phyloP scores from a whole-genome alignment of 2,797 vertebrate species.

The Microcaecilia unicolor region DNA sequence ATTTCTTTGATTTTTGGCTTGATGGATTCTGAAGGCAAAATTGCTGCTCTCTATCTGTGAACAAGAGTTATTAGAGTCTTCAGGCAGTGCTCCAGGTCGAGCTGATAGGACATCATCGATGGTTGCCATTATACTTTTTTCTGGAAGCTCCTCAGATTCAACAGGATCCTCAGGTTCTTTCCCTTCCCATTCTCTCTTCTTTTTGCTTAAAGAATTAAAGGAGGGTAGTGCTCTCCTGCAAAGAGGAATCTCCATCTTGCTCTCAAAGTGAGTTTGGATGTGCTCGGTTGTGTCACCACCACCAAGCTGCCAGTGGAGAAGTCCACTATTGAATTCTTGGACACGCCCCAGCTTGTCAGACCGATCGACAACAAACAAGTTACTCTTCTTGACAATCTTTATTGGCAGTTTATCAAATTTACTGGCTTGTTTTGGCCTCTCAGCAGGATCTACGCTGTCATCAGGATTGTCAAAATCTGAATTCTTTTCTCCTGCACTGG shows the following conservation, averaged over 20 bases:
- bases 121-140: conserved; percentile 76
- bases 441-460: conserved; percentile 35
- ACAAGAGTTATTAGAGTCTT: conserved; percentile 43
- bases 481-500: conserved; percentile 34
- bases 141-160: conserved; percentile 45
- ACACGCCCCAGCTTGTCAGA: conserved; percentile 71
- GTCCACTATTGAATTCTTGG: conserved; percentile 80
- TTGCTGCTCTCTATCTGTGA: conserved; percentile 49
- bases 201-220: conserved; percentile 33
- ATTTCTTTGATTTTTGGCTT: conserved; percentile 68
- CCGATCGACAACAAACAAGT: conserved; percentile 71
- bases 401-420: conserved; percentile 90
- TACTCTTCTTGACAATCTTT: conserved; percentile 78
- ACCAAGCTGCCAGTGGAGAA: conserved; percentile 93
- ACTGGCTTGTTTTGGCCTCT: conserved; percentile 84
- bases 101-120: conserved; percentile 86
- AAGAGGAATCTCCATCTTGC: conserved; percentile 56
- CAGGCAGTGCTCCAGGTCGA: conserved; percentile 54
- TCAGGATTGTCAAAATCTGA: conserved; percentile 28
- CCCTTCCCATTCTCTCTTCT: conserved; percentile 29
- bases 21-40: conserved; percentile 76
- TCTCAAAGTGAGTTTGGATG: conserved; percentile 92
- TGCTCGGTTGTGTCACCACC: conserved; percentile 92
- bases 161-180: conserved; percentile 28
- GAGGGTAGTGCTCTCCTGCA: conserved; percentile 33